Conservation (phyloP, 2,888 invertebrate species). For the Pteria penguin region DNA sequence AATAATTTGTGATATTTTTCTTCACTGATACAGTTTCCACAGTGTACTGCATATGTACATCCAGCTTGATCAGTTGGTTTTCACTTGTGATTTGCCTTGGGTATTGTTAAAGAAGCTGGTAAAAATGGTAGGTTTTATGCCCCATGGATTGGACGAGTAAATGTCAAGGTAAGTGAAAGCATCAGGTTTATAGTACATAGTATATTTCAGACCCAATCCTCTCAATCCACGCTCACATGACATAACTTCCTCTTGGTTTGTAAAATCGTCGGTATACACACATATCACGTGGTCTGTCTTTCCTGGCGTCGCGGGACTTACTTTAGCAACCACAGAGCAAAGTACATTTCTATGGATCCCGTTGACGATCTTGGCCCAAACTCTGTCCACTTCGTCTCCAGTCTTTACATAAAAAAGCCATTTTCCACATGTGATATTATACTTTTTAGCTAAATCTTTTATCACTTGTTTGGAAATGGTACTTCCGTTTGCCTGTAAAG, state of each 20-base stretch:
- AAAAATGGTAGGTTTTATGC: constrained; percentile 43
- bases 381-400: constrained; percentile 50
- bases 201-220: constrained; percentile 48
- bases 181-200: constrained; percentile 57
- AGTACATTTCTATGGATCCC: constrained; percentile 34
- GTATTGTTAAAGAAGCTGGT: constrained; percentile 44
- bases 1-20: too few species aligned
- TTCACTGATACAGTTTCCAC: too few species aligned
- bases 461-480: constrained; percentile 38
- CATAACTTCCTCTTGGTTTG: constrained; percentile 49
- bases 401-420: constrained; percentile 50
- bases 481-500: background rate
- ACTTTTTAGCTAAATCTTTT: constrained; percentile 45
- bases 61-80: background rate
- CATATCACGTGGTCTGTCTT: constrained; percentile 51
- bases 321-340: constrained; percentile 44
- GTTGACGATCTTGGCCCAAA: constrained; percentile 52
- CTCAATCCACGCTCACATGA: constrained; percentile 49
- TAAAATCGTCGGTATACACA: constrained; percentile 56
- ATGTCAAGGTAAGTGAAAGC: constrained; percentile 53
- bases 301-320: constrained; percentile 33
- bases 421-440: constrained; percentile 48
- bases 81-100: constrained; percentile 33
- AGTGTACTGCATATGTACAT: background rate
- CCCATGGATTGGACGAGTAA: constrained; percentile 51